Conservation (phyloP, 2,113 vertebrate species). For the Pipra filicauda region DNA sequence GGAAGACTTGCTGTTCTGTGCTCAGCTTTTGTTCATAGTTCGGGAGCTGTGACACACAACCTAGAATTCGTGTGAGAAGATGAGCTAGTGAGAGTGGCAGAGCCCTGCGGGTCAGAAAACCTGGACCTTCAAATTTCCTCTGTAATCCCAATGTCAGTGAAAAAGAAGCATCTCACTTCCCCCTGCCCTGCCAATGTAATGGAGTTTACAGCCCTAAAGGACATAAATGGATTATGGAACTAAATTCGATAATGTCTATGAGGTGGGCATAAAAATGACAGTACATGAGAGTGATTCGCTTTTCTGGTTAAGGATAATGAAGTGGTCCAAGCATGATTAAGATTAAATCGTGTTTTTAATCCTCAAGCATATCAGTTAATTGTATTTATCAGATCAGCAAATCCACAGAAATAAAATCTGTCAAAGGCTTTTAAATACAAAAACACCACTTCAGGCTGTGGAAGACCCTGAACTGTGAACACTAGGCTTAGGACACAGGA, state of each 20-base stretch:
- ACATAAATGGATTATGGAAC: not conserved
- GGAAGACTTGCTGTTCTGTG: not conserved
- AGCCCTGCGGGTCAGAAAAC: not conserved
- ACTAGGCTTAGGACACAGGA: not conserved
- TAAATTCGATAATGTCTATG: not conserved
- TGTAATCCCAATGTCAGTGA: not conserved
- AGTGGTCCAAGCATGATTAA: not conserved
- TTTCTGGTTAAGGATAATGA: not conserved
- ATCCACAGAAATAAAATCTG: not conserved
- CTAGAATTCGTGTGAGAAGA: not conserved
- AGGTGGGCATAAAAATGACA: not conserved
- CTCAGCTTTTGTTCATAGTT: not conserved
- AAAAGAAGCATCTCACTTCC: not conserved
- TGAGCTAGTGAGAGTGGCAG: not conserved
- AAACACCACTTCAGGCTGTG: not conserved
- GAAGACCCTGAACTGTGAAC: not conserved
- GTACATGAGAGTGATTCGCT: not conserved
- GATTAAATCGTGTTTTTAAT: not conserved
- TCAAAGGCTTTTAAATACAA: not conserved
- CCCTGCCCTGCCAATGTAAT: not conserved
- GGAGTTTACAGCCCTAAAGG: not conserved
- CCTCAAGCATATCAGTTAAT: not conserved
- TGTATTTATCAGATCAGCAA: conserved; percentile 19
- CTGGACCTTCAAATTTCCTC: not conserved
- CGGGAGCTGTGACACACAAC: not conserved